Base-by-base conservation (phyloP, 2,113 vertebrate species). In the Pelmatolapia mariae region DNA sequence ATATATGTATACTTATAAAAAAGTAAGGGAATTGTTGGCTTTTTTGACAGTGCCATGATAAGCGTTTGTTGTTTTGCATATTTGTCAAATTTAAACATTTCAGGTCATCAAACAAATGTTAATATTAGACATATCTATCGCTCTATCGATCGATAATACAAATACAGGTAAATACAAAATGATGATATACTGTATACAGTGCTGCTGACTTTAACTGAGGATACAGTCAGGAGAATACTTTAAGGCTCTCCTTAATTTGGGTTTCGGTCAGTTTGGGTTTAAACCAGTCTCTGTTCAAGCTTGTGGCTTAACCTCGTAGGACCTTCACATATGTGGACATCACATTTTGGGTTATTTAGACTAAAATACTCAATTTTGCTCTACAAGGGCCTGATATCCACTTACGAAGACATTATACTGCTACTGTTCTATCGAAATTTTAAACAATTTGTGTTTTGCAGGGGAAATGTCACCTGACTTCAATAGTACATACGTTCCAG, bases 401-500 rank as follows among this genome's bases (percentile, higher is more conserved):
- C 29, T 61, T 61, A 61, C 5, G 2, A 61, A 3, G 57, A 19
- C 57, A 61, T 10, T 61, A 61, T 61, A 61, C 57, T 61, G 16
- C 57, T 33, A 61, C 57, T 6, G 29, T 61, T 61, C 57, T 33
- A 61, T 61, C 29, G 6, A 33, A 18, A 61, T 61, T 61, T 61
- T 61, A 19, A 61, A 61, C 57, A 33, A 36, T 83, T n/a, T 56
- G 31, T 84, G 29, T 87, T 54, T n/a, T 89, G 19, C 91, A 96
- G 95, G 79, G 33, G 93, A 92, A 38, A 88, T 89, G 52, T 87
- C 93, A 18, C 86, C 93, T 0, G 96, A 97, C 84, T 94, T 97
- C 86, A 96, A 94, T 87, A 95, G 92, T 93, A 95, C 90, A 0
- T 97, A 95, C 4, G 96, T 96, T 53, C 54, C 91, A 9, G 85